These are phyloP conservation scores for Entomyzon cyanotis DNA, from an alignment of 2,113 vertebrate genomes.

Conservation along the genomic window DNA sequence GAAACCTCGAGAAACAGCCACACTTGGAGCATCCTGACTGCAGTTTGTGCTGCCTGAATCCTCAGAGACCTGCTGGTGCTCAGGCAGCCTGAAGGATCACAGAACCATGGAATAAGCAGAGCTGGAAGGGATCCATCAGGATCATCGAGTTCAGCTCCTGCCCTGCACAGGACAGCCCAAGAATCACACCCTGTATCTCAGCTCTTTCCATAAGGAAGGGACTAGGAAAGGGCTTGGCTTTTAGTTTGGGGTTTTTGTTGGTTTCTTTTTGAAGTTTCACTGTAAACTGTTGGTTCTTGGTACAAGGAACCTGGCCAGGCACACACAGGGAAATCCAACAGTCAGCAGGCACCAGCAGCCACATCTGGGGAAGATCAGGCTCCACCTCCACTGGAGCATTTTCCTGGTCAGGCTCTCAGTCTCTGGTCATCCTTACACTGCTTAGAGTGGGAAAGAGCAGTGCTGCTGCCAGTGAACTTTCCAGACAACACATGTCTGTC, in stretches of 20 bases:
- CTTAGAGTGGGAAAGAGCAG: not conserved
- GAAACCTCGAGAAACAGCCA: not conserved
- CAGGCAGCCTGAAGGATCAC: not conserved
- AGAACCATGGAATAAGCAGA: not conserved
- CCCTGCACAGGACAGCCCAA: not conserved
- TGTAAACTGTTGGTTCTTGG: not conserved
- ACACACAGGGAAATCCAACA: not conserved
- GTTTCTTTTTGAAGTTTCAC: not conserved
- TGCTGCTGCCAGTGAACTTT: fast-evolving
- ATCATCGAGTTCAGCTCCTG: not conserved
- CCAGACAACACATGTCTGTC: fast-evolving
- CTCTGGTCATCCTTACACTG: not conserved
- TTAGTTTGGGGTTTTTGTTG: not conserved
- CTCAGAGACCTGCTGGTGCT: not conserved
- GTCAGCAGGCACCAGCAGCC: not conserved
- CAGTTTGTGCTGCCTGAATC: not conserved
- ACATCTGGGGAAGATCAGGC: not conserved
- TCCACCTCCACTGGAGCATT: not conserved
- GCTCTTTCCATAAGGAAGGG: not conserved
- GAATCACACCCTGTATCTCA: not conserved
- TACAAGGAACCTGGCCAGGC: not conserved
- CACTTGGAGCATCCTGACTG: not conserved
- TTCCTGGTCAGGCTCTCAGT: not conserved
- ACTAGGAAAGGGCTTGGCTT: not conserved
- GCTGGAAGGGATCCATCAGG: not conserved